Evolutionary conservation across 2,113 vertebrate species (phyloP), one percentile per base, ranked within the genome.

Genomic region (Forbesichthys papilliferus): DNA sequence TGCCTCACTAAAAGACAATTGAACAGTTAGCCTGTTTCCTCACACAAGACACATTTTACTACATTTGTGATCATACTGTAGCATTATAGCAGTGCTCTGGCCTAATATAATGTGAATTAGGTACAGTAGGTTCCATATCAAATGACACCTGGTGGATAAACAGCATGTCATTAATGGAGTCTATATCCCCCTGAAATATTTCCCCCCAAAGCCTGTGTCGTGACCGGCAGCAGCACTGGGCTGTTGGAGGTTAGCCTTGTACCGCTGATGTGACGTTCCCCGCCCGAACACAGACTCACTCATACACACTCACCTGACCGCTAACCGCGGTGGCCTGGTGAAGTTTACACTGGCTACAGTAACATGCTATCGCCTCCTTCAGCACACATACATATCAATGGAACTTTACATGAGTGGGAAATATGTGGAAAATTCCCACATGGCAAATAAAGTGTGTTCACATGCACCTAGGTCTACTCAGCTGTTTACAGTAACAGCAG

Each of bases 331-430:
- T 61, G 47, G 71, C 64, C 60, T 64, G 55, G 64, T 74, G n/a
- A 42, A 66, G 76, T 87, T 85, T 75, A 67, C 82, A 70, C 62
- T 66, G 14, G 68, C 76, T 34, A 61, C 59, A 73, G 67, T 59
- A 70, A 80, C 66, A 63, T 61, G 18, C 66, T 71, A 27, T 27
- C 16, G 9, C 9, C 53, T n/a, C 53, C 48, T 56, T 48, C 42
- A 61, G 75, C 83, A 81, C 75, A 82, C 78, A 84, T 46, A 33
- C 33, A 73, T 76, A 85, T 89, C 78, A 89, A 79, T 86, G 84
- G 71, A 68, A 77, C 74, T 84, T 86, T 74, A 89, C 83, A 90
- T 75, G 65, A 82, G 71, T 13, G 61, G 64, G 76, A 73, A 54
- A 79, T 4, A 49, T 79, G 76, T 81, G 79, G 85, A 83, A 88